Conservation (phyloP, 2,797 vertebrate genomes). For the Pseudomugil gertrudae region DNA sequence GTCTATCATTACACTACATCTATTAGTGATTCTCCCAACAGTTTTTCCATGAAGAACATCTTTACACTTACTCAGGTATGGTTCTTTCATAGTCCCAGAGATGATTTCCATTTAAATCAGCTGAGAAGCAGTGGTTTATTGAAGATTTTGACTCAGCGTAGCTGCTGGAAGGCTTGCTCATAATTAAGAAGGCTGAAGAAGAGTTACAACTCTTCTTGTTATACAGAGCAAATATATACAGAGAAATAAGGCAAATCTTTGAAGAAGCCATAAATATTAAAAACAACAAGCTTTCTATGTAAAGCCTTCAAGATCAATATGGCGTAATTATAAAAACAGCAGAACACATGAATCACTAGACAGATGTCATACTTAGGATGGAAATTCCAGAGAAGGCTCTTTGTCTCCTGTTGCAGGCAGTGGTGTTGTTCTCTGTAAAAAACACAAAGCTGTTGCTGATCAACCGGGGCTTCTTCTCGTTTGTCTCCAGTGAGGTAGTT, state of each 20-base stretch:
- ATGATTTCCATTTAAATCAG: constrained; percentile 68
- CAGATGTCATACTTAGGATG: not conserved
- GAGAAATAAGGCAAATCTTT: not conserved
- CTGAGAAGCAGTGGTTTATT: constrained; percentile 30
- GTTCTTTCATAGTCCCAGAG: constrained; percentile 68
- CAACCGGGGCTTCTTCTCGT: constrained; percentile 17
- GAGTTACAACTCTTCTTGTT: not conserved
- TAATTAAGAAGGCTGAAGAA: not conserved
- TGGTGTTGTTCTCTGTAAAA: constrained; percentile 11
- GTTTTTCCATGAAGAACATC: not conserved
- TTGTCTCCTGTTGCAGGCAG: constrained; percentile 1
- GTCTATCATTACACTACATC: not conserved
- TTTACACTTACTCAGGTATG: constrained; percentile 68
- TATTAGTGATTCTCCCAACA: constrained; percentile 9
- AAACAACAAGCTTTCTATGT: not conserved
- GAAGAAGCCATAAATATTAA: not conserved
- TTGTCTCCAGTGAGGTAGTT: constrained; percentile 37
- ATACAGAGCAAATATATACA: not conserved
- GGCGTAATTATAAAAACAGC: not conserved
- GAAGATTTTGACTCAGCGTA: constrained; percentile 59
- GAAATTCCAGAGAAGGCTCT: constrained; percentile 4
- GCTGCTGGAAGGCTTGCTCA: constrained; percentile 16
- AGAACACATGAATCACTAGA: not conserved
- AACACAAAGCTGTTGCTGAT: constrained; percentile 3
- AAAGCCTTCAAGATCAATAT: not conserved